A percentile compares a stretch with the other conserved stretches of the same genome.
Conservation (phyloP, 1,140 invertebrate species). For the Drosophila quadrilineata region DNA sequence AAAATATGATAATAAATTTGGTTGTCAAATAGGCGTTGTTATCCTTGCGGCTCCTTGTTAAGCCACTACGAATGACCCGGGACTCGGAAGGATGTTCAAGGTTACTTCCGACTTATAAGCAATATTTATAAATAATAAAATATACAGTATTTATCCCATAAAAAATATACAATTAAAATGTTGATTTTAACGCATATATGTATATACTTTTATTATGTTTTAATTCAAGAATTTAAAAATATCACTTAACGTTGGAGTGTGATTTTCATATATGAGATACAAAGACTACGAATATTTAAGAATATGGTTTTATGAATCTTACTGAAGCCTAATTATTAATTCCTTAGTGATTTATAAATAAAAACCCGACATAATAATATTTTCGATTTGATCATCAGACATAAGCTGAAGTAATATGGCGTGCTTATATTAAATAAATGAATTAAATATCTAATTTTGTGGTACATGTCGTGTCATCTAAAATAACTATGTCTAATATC, state of each 20-base stretch:
- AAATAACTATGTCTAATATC: constrained; percentile 17
- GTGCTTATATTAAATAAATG: constrained; percentile 43
- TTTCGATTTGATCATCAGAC: neutral
- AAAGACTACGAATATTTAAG: constrained; percentile 15
- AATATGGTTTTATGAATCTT: constrained; percentile 37
- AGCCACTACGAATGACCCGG: no score
- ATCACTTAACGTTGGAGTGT: constrained; percentile 65
- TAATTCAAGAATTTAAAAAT: constrained; percentile 66
- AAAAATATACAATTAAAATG: constrained; percentile 13
- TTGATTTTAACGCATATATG: constrained; percentile 8
- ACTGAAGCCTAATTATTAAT: constrained; percentile 49
- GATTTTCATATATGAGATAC: constrained; percentile 18
- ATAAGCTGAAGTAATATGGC: constrained; percentile 58
- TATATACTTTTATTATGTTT: constrained; percentile 47
- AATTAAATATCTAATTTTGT: constrained; percentile 31
- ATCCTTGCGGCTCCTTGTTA: no score
- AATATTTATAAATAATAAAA: no score
- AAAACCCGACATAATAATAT: constrained; percentile 16
- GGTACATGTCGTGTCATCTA: constrained; percentile 14
- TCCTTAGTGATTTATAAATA: constrained; percentile 12
- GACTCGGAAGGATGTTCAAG: no score
- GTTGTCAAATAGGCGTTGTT: no score
- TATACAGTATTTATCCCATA: no score
- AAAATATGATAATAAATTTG: no score
- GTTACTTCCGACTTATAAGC: no score